Base-by-base conservation (phyloP, 2,888 invertebrate genomes). In the Tetrapedia diversipes region DNA sequence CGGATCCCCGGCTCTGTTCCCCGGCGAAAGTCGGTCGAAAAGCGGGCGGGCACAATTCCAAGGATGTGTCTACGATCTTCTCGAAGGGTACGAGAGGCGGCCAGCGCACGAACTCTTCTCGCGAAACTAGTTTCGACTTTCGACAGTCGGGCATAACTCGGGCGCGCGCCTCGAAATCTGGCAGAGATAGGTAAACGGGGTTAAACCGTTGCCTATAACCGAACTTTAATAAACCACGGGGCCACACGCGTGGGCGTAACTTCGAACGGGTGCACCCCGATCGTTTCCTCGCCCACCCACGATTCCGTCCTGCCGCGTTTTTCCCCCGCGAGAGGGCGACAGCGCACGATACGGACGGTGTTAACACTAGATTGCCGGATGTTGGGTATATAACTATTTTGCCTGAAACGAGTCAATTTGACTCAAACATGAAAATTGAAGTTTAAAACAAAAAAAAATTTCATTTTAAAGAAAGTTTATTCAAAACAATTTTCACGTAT, bases 151-250 rank as follows among this genome's bases (percentile, higher is more conserved):
- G n/a, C 80, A 77, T 83, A 81, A 80, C 78, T 86, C 69, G 80
- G 47, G 47, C 67, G n/a, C 3, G 66, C 71, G 73, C 70, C 45
- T 67, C 72, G 65, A 80, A 43, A 81, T 76, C 73, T 59, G 53
- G 72, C 66, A 73, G 79, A 71, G 79, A 71, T 74, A 76, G 70
- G 67, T 72, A 72, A 76, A 77, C 74, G 79, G 68, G 49, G 71
- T 27, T 49, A 60, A 70, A 43, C 63, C 54, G 51, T 54, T 66
- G 68, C 64, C n/a, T 64, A 70, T 80, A 76, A 73, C 74, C 43
- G 69, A 84, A 85, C 84, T 86, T 81, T 82, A 84, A 84, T 83
- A 84, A 83, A 84, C 76, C 77, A 79, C 69, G n/a, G n/a, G 72
- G 41, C 29, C 49, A 57, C 37, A 67, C 32, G n/a, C n/a, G 27